These are phyloP conservation scores for Dicrostonyx torquatus DNA, from an alignment of 2,797 vertebrate genomes.

Conservation along the genomic window DNA sequence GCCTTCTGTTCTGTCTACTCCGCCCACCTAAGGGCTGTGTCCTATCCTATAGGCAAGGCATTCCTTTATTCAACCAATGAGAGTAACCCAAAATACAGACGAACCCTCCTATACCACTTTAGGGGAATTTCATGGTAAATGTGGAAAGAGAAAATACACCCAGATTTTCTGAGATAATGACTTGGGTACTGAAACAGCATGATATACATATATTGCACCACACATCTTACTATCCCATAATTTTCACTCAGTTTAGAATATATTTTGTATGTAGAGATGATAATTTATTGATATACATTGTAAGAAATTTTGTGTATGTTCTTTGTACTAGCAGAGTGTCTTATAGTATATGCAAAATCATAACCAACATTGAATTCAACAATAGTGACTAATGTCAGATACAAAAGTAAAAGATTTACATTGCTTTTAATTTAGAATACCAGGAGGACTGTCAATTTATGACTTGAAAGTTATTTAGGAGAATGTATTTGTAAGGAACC, in stretches of 20 bases:
- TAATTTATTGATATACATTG: not conserved
- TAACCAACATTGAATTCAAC: conserved; percentile 71
- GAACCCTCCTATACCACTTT: too few relatives aligned
- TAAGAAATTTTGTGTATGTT: conserved; percentile 63
- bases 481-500: conserved; percentile 71
- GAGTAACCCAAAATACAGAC: too few relatives aligned
- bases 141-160: not conserved
- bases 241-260: conserved; percentile 25
- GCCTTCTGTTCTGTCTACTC: too few relatives aligned
- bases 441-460: conserved; percentile 68
- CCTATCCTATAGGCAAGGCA: too few relatives aligned
- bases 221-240: not conserved
- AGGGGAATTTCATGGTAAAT: not conserved
- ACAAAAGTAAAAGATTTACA: conserved; percentile 69
- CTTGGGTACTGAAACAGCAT: not conserved
- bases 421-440: conserved; percentile 68
- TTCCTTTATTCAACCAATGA: too few relatives aligned
- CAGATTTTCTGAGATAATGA: not conserved
- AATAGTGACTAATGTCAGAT: conserved; percentile 74
- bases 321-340: conserved; percentile 22
- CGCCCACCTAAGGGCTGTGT: too few relatives aligned
- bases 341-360: conserved; percentile 22
- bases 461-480: conserved; percentile 71
- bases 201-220: not conserved
- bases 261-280: not conserved